A percentile compares a stretch with the other conserved stretches of the same genome.
Conservation (phyloP, 2,888 invertebrate genomes). For the Carterocephalus palaemon region DNA sequence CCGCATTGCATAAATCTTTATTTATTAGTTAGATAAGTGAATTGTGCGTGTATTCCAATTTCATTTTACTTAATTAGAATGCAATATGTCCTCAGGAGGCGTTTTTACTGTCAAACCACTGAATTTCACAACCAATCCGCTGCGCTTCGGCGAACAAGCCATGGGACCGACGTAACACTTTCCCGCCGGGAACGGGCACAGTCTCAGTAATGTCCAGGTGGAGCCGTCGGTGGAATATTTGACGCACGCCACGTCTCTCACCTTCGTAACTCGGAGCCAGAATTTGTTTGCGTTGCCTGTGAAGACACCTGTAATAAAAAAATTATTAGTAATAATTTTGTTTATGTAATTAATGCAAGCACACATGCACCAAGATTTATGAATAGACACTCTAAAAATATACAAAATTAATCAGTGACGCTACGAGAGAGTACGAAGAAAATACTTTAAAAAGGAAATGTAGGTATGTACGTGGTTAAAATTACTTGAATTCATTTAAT, state of each 20-base stretch:
- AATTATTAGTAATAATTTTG: no score
- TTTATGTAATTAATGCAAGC: no score
- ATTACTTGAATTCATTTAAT: no score
- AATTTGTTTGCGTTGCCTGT: conserved; percentile 55
- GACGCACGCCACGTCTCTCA: conserved; percentile 47
- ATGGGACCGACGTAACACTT: conserved; percentile 51
- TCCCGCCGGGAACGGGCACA: conserved; percentile 45
- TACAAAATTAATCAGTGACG: no score
- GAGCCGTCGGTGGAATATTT: conserved; percentile 57
- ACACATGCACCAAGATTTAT: no score
- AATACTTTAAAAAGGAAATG: no score
- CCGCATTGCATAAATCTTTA: no score
- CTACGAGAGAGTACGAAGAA: no score
- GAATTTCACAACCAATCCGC: conserved; percentile 50
- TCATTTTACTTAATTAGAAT: conserved; percentile 58
- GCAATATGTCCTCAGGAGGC: conserved; percentile 54
- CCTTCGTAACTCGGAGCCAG: conserved; percentile 54
- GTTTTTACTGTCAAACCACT: conserved; percentile 41
- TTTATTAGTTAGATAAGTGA: no score
- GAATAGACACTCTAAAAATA: no score
- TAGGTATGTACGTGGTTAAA: no score
- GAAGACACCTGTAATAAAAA: conserved; percentile 50
- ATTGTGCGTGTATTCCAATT: no score
- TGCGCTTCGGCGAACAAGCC: conserved; percentile 56
- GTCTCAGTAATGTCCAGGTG: conserved; percentile 50